Percentiles rank a stretch among this genome's conserved stretches.
Evolutionary conservation across 2,113 vertebrate genomes (phyloP).

Genomic region (Arenaria interpres): DNA sequence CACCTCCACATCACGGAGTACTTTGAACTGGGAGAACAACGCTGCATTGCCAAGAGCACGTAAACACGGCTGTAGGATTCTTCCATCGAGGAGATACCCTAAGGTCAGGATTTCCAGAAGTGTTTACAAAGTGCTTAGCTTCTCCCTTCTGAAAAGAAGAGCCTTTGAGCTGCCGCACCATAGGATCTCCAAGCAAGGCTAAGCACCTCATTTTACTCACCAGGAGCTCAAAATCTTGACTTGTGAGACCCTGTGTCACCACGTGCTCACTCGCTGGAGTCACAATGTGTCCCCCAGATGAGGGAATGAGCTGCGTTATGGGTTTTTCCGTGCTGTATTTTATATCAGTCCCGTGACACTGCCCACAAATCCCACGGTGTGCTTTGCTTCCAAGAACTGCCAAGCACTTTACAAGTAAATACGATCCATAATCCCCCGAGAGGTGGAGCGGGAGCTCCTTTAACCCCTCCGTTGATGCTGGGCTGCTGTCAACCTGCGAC

Average conservation of each 20-base stretch:
- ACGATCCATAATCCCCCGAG: background rate
- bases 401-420: background rate
- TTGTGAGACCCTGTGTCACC: background rate
- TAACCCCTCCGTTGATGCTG: background rate
- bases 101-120: background rate
- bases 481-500: background rate
- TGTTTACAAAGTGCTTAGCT: background rate
- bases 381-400: background rate
- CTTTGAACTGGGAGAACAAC: background rate
- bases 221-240: background rate
- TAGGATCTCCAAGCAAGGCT: background rate
- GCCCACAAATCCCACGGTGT: background rate
- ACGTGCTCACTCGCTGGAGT: fast-evolving
- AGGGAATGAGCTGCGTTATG: background rate
- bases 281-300: background rate
- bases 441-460: background rate
- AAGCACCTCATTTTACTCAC: background rate
- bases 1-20: background rate
- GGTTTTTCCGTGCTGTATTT: background rate
- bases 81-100: fast-evolving
- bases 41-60: background rate
- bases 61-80: background rate
- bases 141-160: background rate
- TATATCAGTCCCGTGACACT: background rate
- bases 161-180: background rate